Conservation (phyloP, 2,888 invertebrate species). For the Phaedon cochleariae region DNA sequence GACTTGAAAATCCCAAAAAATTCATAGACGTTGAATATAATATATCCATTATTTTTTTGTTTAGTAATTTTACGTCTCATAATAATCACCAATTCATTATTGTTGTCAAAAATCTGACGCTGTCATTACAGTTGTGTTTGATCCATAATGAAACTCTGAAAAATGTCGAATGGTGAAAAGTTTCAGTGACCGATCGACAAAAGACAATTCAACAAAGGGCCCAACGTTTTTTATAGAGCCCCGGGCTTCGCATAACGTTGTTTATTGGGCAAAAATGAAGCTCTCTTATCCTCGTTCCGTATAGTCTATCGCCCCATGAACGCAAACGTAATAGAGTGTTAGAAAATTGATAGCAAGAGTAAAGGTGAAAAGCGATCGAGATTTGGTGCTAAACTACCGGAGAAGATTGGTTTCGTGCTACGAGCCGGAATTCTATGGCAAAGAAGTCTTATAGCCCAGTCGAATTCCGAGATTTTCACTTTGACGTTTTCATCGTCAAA, state of each 20-base stretch:
- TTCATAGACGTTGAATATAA: no score
- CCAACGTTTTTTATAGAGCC: slow-evolving; percentile 1
- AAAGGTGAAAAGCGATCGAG: slow-evolving; percentile 58
- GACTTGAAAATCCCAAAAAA: no score
- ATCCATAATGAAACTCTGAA: background rate
- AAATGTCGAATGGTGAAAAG: background rate
- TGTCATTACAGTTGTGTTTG: no score
- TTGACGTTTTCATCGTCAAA: no score
- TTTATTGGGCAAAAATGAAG: slow-evolving; percentile 55
- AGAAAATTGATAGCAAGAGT: slow-evolving; percentile 56
- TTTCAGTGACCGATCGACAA: background rate
- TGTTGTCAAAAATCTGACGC: no score
- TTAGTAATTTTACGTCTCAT: no score
- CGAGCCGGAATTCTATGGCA: slow-evolving; percentile 31
- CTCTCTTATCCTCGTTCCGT: slow-evolving; percentile 54
- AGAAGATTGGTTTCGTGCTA: slow-evolving; percentile 56
- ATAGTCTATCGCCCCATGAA: slow-evolving; percentile 53
- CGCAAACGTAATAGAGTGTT: slow-evolving; percentile 57
- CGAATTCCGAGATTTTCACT: no score
- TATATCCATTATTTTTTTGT: no score
- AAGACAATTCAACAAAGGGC: background rate
- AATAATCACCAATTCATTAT: no score
- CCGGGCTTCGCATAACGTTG: slow-evolving; percentile 23
- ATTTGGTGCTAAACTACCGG: slow-evolving; percentile 54
- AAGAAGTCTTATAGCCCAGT: slow-evolving; percentile 6